A percentile compares a stretch with the other conserved stretches of the same genome.
These are phyloP conservation scores for Drosophila bocki DNA, from an alignment of 1,140 invertebrate genomes.

Conservation along the genomic window DNA sequence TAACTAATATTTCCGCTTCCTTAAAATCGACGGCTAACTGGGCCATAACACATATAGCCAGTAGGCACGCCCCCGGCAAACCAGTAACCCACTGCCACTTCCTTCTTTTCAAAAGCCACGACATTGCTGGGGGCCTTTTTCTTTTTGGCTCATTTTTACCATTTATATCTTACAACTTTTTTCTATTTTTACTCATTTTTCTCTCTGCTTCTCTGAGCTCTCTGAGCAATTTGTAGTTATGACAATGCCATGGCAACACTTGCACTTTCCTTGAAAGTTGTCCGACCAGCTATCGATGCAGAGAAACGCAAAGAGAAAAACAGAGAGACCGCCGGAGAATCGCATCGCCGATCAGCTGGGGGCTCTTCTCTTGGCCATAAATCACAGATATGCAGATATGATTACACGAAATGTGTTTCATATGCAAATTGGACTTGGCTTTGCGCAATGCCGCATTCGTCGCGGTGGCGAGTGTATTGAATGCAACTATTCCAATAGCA, in stretches of 20 bases:
- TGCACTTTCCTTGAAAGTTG: conserved; percentile 83
- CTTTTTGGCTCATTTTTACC: not conserved
- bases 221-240: conserved; percentile 32
- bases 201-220: conserved; percentile 3
- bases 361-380: conserved; percentile 36
- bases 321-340: conserved; percentile 1
- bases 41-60: conserved; percentile 32
- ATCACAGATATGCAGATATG: conserved; percentile 19
- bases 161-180: conserved; percentile 6
- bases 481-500: conserved; percentile 25
- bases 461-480: conserved; percentile 35
- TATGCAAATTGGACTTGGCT: conserved; percentile 56
- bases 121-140: conserved; percentile 46
- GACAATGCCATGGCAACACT: conserved; percentile 81
- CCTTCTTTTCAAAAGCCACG: conserved; percentile 65
- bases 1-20: conserved; percentile 47
- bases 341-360: conserved; percentile 34
- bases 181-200: not conserved
- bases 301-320: conserved; percentile 18
- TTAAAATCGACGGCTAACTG: conserved; percentile 25
- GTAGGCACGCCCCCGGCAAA: conserved; percentile 34
- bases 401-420: conserved; percentile 31
- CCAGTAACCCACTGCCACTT: conserved; percentile 77
- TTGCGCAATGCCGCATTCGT: conserved; percentile 50
- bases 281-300: conserved; percentile 50